phyloP scores from a whole-genome alignment of 1,140 invertebrate species.

The Wasmannia auropunctata region DNA sequence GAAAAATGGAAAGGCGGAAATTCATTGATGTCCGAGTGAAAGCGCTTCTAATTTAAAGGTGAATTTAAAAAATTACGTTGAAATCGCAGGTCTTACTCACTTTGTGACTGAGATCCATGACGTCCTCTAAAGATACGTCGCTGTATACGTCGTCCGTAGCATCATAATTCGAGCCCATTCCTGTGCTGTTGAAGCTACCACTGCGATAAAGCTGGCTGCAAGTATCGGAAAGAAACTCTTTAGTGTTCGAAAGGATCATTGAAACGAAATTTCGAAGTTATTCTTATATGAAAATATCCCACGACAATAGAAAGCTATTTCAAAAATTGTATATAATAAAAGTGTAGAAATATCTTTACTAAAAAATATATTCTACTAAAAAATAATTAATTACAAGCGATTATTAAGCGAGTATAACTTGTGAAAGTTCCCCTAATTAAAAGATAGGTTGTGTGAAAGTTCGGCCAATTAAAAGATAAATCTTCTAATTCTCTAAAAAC shows the following conservation, averaged over 20 bases:
- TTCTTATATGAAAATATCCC: background rate
- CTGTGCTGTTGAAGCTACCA: slow-evolving; percentile 95
- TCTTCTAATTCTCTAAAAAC: background rate
- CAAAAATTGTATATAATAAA: background rate
- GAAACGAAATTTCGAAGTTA: background rate
- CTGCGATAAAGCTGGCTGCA: slow-evolving; percentile 94
- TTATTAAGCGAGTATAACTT: background rate
- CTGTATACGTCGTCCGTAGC: slow-evolving; percentile 96
- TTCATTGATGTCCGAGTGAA: background rate
- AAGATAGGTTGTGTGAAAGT: slow-evolving; percentile 1
- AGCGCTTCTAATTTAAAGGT: background rate
- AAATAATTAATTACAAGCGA: background rate
- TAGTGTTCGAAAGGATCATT: slow-evolving; percentile 16
- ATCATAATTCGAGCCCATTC: slow-evolving; percentile 94
- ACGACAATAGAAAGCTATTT: background rate
- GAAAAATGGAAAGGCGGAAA: background rate
- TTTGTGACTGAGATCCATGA: slow-evolving; percentile 95
- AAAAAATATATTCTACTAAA: background rate
- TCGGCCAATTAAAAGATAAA: background rate
- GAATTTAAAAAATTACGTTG: background rate
- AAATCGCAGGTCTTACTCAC: slow-evolving; percentile 85
- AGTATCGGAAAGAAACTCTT: slow-evolving; percentile 76
- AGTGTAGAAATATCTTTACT: background rate
- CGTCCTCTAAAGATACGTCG: slow-evolving; percentile 95
- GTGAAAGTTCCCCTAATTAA: slow-evolving; percentile 19